A percentile compares a stretch with the other conserved stretches of the same genome.
phyloP scores from a whole-genome alignment of 2,797 vertebrate genomes.

The Anas acuta region DNA sequence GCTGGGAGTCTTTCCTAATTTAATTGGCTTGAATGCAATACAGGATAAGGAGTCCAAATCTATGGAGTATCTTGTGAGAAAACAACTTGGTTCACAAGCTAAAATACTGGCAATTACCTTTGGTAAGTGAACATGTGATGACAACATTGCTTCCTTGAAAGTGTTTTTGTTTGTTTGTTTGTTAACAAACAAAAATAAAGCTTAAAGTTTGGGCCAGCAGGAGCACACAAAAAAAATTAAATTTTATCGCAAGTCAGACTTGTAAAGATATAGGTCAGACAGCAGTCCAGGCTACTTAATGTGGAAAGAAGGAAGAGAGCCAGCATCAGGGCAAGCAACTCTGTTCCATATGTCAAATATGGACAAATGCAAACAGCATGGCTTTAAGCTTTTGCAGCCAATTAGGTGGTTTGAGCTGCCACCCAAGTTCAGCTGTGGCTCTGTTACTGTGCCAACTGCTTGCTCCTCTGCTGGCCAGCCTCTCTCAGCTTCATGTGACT shows the following conservation, averaged over 20 bases:
- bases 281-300: background rate
- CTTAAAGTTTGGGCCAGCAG: background rate
- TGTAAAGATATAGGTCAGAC: background rate
- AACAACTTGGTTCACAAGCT: background rate
- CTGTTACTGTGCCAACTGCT: background rate
- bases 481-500: too few species aligned
- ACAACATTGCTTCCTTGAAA: background rate
- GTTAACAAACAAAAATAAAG: background rate
- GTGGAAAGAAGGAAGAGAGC: background rate
- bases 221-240: background rate
- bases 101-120: background rate
- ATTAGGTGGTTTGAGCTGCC: background rate
- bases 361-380: background rate
- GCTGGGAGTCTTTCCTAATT: background rate
- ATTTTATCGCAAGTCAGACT: background rate
- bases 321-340: background rate
- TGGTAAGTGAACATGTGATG: background rate
- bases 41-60: background rate
- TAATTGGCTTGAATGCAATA: background rate
- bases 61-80: background rate
- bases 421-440: background rate
- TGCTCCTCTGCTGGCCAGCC: too few species aligned
- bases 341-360: fast-evolving
- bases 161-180: background rate
- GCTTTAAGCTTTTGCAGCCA: background rate